A percentile compares a stretch with the other conserved stretches of the same genome.
Evolutionary conservation across 92 coral and sea anemone genomes (phyloP).

Genomic region (Epizoanthus ramosus): DNA sequence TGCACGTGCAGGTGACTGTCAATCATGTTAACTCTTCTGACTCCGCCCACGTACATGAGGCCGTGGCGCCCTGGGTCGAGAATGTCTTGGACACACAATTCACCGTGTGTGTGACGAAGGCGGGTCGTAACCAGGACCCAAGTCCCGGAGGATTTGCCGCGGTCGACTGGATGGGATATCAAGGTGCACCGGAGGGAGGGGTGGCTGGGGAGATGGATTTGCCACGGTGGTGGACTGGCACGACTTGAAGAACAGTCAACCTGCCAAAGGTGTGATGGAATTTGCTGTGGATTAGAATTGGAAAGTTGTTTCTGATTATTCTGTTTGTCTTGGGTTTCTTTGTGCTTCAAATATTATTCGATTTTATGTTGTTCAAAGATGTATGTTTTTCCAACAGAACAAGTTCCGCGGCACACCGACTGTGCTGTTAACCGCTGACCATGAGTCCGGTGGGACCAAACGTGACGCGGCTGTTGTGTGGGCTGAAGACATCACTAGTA

Average conservation of each 20-base stretch:
- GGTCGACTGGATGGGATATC: conserved; percentile 66
- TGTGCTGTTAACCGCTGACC: conserved; percentile 35
- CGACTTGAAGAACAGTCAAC: conserved; percentile 56
- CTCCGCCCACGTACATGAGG: conserved; percentile 66
- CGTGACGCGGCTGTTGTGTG: conserved; percentile 58
- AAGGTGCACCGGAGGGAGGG: conserved; percentile 71
- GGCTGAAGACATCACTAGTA: conserved; percentile 47
- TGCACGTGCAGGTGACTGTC: conserved; percentile 74
- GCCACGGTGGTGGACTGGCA: conserved; percentile 77
- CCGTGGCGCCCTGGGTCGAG: conserved; percentile 69
- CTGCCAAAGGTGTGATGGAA: conserved; percentile 48
- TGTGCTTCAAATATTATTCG: not conserved
- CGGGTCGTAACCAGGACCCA: conserved; percentile 55
- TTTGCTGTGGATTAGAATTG: not conserved
- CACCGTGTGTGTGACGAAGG: conserved; percentile 63
- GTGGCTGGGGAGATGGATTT: conserved; percentile 68
- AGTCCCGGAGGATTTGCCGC: conserved; percentile 39
- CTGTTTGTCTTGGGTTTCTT: not conserved
- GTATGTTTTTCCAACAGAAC: not conserved
- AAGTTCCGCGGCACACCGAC: not conserved
- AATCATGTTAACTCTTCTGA: conserved; percentile 70
- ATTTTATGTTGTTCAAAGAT: not conserved
- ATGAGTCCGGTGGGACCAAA: conserved; percentile 11
- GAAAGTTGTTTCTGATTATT: not conserved
- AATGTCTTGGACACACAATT: conserved; percentile 51